These are phyloP conservation scores for Acestrorhynchus altus DNA, from an alignment of 2,797 vertebrate genomes.

Conservation along the genomic window DNA sequence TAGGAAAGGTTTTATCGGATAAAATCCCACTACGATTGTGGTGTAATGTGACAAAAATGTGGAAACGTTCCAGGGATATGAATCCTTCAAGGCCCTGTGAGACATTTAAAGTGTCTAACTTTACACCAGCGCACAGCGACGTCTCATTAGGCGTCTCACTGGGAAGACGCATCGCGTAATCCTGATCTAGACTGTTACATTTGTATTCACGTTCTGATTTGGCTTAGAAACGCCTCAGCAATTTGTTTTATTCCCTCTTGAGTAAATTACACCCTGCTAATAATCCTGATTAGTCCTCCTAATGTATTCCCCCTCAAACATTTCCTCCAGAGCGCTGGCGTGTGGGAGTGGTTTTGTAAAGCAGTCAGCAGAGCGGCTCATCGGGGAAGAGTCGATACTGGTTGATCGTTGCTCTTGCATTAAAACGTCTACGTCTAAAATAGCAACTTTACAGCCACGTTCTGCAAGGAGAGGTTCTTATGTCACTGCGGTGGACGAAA, in stretches of 20 bases:
- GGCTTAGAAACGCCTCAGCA: slow-evolving; percentile 63
- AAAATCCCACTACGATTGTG: too few relatives aligned
- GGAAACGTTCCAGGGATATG: too few relatives aligned
- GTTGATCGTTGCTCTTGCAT: too few relatives aligned
- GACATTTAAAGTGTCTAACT: not conserved
- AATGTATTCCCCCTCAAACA: slow-evolving; percentile 64
- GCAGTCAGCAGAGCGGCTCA: slow-evolving; percentile 36
- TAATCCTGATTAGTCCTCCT: slow-evolving; percentile 76
- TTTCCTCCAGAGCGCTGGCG: slow-evolving; percentile 58
- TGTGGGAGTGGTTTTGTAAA: slow-evolving; percentile 34
- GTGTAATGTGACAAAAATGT: too few relatives aligned
- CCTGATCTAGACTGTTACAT: slow-evolving; percentile 56
- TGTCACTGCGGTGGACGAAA: too few relatives aligned
- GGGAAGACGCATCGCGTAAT: slow-evolving; percentile 16
- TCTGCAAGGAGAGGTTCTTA: too few relatives aligned
- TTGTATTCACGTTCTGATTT: slow-evolving; percentile 61
- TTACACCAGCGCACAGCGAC: not conserved
- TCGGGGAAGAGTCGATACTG: too few relatives aligned
- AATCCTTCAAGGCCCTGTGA: too few relatives aligned
- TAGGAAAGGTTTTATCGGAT: too few relatives aligned
- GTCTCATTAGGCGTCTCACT: not conserved
- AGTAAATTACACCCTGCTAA: slow-evolving; percentile 73
- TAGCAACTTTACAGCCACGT: too few relatives aligned
- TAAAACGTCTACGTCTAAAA: too few relatives aligned
- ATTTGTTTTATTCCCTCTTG: slow-evolving; percentile 73